phyloP scores from a whole-genome alignment of 2,797 vertebrate genomes.

The Psittacula derbiana region DNA sequence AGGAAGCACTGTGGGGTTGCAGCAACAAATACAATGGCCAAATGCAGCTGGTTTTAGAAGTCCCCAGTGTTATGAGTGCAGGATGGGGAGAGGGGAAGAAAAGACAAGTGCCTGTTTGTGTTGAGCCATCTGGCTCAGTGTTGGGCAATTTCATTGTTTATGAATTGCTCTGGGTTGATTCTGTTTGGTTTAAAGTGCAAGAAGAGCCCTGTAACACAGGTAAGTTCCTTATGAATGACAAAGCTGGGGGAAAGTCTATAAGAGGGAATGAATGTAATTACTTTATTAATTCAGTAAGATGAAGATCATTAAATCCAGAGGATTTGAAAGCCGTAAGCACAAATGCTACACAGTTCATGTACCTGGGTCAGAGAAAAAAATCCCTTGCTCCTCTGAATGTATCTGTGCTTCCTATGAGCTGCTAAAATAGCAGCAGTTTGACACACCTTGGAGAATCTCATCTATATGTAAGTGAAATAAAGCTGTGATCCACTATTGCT shows the following conservation, averaged over 20 bases:
- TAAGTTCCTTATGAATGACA: neutral
- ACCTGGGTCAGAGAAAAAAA: neutral
- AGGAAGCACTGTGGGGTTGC: constrained; percentile 20
- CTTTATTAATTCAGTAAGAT: neutral
- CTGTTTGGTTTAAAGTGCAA: neutral
- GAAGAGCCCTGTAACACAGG: neutral
- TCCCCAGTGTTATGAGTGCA: neutral
- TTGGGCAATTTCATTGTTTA: neutral
- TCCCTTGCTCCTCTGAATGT: neutral
- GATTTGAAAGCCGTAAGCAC: neutral
- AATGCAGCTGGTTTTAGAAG: neutral
- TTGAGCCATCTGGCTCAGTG: neutral
- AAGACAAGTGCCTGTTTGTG: neutral
- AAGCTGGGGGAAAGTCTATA: neutral
- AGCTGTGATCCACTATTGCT: neutral
- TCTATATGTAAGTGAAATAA: neutral
- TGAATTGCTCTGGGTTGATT: neutral
- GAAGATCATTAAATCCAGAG: neutral
- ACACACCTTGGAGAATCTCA: neutral
- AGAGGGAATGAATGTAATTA: neutral
- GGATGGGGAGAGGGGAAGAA: neutral
- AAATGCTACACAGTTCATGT: neutral
- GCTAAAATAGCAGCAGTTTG: neutral
- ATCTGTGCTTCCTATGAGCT: neutral
- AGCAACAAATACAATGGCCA: neutral